Evolutionary conservation across 2,113 vertebrate species (phyloP).

Genomic region (Acinonyx jubatus): DNA sequence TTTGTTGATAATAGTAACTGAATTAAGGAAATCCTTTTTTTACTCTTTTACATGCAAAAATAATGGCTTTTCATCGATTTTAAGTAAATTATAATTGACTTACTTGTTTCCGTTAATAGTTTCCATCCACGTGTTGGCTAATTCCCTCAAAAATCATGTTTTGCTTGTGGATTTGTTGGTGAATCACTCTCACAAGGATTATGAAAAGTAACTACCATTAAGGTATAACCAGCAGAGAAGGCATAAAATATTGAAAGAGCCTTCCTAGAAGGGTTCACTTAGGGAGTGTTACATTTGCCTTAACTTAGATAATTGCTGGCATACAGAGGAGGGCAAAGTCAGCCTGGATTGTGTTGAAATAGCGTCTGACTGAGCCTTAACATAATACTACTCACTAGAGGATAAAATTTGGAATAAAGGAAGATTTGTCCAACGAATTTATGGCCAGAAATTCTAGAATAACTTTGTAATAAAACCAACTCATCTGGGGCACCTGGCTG

Average conservation of each 20-base stretch:
- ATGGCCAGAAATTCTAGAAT: conserved; percentile 43
- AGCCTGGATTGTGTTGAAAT: background rate
- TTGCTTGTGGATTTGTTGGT: conserved; percentile 33
- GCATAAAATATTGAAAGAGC: background rate
- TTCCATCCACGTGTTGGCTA: background rate
- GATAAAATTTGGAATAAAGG: background rate
- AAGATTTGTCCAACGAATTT: background rate
- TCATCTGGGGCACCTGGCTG: no score
- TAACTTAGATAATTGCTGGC: conserved; percentile 6
- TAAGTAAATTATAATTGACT: conserved; percentile 10
- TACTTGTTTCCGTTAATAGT: conserved; percentile 24
- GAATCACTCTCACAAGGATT: background rate
- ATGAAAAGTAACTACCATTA: background rate
- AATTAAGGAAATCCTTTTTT: conserved; percentile 1
- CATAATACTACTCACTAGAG: background rate
- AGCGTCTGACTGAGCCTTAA: background rate
- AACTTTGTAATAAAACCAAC: background rate
- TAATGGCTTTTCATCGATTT: conserved; percentile 37
- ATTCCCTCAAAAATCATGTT: conserved; percentile 35
- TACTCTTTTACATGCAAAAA: background rate
- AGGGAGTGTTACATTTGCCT: background rate
- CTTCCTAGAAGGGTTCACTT: background rate
- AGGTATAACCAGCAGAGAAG: conserved; percentile 30
- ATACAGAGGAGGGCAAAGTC: background rate
- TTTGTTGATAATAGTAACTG: conserved; percentile 29